Evolutionary conservation across 2,797 vertebrate species (phyloP).

Genomic region (Clarias pachynema): DNA sequence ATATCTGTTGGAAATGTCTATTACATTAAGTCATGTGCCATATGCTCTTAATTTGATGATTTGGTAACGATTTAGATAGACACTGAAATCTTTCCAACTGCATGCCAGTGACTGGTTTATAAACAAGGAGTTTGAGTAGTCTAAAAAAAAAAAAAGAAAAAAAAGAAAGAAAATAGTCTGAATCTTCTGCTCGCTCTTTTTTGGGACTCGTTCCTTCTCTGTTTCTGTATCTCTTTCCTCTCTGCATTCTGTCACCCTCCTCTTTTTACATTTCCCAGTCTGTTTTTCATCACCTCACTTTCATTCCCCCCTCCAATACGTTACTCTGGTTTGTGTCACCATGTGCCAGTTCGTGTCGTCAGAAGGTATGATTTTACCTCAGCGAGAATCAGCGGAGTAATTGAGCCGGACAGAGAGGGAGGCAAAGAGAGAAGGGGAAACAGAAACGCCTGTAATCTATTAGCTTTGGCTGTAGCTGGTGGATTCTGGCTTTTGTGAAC

Average conservation of each 20-base stretch:
- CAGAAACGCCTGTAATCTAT: slow-evolving; percentile 54
- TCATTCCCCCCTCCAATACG: background rate
- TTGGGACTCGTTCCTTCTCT: slow-evolving; percentile 1
- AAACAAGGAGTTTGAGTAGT: slow-evolving; percentile 13
- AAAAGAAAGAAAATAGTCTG: background rate
- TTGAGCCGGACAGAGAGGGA: slow-evolving; percentile 41
- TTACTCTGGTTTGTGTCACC: slow-evolving; percentile 49
- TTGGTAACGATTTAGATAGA: slow-evolving; percentile 18
- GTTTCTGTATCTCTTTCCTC: slow-evolving; percentile 23
- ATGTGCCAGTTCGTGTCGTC: slow-evolving; percentile 40
- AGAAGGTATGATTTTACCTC: slow-evolving; percentile 49
- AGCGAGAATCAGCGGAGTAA: slow-evolving; percentile 31
- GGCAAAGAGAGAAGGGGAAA: slow-evolving; percentile 28
- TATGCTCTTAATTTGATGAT: background rate
- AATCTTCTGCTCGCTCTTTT: slow-evolving; percentile 1
- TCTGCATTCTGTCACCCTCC: slow-evolving; percentile 33
- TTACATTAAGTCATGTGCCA: background rate
- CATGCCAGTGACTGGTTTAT: slow-evolving; percentile 17
- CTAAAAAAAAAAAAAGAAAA: background rate
- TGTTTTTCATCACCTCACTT: slow-evolving; percentile 33
- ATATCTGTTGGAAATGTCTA: background rate
- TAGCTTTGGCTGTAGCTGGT: slow-evolving; percentile 47
- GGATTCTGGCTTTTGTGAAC: slow-evolving; percentile 47
- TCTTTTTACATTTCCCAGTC: slow-evolving; percentile 44
- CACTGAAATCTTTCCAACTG: slow-evolving; percentile 12